Evolutionary conservation across 92 coral and sea anemone species (phyloP), one percentile per base, ranked within the genome.

Genomic region (Nematostella vectensis): DNA sequence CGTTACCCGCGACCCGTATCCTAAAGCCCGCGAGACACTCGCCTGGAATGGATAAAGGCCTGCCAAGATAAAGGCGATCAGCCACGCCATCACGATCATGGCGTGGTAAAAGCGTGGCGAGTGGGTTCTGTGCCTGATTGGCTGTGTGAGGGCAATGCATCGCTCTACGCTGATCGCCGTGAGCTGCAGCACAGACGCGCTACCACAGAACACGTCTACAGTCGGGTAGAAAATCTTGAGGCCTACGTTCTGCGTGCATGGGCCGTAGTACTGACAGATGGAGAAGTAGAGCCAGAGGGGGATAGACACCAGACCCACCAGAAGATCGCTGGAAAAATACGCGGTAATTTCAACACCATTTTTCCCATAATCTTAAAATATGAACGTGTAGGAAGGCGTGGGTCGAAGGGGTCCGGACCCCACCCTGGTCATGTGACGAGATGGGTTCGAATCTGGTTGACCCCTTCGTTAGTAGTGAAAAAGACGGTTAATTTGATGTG

Each of bases 161-260:
- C 96, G 77, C 55, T 88, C 96, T 11, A 85, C 65, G 44, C 96
- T 84, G 58, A 88, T 88, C 22, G 96, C 96, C n/a, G 96, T 84
- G 4, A 88, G 72, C 55, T 88, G 96, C 27, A 88, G 67, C 20
- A 88, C 75, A 15, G 96, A 88, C 33, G 96, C 94, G 42, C 85
- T 78, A 18, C 96, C 88, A 4, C 71, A 67, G 42, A 88, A 80
- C 16, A 88, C 69, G 45, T 88, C 96, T 30, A 78, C 57, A 1
- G 84, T 81, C 18, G 68, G 50, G 58, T 85, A 80, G 12, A 70
- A 61, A 11, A 71, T 63, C 18, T 59, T 47, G 0, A 79, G 42
- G 9, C 68, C 61, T 24, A 3, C 9, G 10, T 67, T 42, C 8
- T 36, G 26, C 13, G 9, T 27, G 50, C 82, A 67, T 22, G 82